Conservation (phyloP, 2,888 invertebrate genomes). For the Ormyrus labotus region DNA sequence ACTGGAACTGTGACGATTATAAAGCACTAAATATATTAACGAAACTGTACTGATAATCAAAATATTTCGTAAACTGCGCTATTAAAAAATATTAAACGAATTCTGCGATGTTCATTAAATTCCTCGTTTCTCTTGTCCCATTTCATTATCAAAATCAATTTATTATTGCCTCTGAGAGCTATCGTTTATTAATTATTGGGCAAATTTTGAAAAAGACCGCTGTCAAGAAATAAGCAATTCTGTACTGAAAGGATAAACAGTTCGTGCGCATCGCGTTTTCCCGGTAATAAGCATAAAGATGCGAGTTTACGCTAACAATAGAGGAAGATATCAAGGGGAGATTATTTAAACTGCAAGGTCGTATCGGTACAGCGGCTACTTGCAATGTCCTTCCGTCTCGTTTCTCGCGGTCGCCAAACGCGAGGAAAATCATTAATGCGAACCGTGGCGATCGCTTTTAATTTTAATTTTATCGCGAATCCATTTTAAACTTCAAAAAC, state of each 20-base stretch:
- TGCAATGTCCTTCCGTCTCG: conserved; percentile 39
- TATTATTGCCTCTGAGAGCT: no score
- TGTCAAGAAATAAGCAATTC: no score
- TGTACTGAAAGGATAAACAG: no score
- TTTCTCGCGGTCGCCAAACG: neutral
- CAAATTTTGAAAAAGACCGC: no score
- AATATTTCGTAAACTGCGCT: neutral
- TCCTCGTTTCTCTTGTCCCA: neutral
- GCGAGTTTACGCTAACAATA: neutral
- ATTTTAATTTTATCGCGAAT: conserved; percentile 3
- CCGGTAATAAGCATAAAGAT: neutral
- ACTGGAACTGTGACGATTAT: no score
- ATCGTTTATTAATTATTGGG: no score
- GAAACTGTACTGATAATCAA: conserved; percentile 1
- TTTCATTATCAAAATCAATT: no score
- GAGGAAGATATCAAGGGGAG: conserved; percentile 6
- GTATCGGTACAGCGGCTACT: conserved; percentile 23
- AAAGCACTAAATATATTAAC: neutral
- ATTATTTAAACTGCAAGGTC: conserved; percentile 46
- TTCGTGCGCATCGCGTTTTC: no score
- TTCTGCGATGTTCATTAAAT: neutral
- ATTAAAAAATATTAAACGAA: neutral
- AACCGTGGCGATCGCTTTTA: conserved; percentile 3
- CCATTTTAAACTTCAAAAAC: conserved; percentile 3
- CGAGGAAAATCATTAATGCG: conserved; percentile 22